Evolutionary conservation across 1,140 invertebrate genomes (phyloP), one percentile per base, ranked within the genome.

Genomic region (Lethocerus indicus): DNA sequence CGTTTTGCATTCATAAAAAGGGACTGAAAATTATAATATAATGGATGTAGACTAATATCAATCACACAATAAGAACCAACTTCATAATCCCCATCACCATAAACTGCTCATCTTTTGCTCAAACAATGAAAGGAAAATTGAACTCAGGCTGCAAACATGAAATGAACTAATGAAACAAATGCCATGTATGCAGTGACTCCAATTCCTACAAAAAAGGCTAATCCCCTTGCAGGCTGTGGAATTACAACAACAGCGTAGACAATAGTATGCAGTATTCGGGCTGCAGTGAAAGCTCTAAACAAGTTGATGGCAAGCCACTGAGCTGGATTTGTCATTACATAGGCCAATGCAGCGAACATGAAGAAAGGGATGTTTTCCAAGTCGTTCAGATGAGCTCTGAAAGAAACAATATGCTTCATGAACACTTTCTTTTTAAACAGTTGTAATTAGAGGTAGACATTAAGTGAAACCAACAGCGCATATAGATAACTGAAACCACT

Each of bases 351-450:
- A 35, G 75, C 62, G 1, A 71, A 56, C 7, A 78, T 66, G 65
- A 80, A 82, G 3, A 74, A 67, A 9, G 75, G 59, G 49, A 81
- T 69, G 54, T 81, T 83, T 60, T 83, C 79, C 44, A 83, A 54
- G 57, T 83, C 79, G 57, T 82, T 83, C 45, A 69, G 61, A 58
- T 83, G 80, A 14, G 75, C 74, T 55, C 78, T 78, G 56, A 2
- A 63, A 64, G 49, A 49, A 47, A 47, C 36, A 7, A 32, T 32
- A 32, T 9, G 7, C 7, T 32, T 32, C 7, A 9, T 32, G 7
- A 7, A 32, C 7, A 32, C 9, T 50, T 40, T 44, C 23, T 18
- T n/a, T 24, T 18, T 18, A 41, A 7, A 32, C 29, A 32, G 7
- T 9, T 32, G 7, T 7, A 32, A 9, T 32, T 32, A n/a, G 29